These are phyloP conservation scores for Gyps fulvus DNA, from an alignment of 2,113 vertebrate species.

Conservation along the genomic window DNA sequence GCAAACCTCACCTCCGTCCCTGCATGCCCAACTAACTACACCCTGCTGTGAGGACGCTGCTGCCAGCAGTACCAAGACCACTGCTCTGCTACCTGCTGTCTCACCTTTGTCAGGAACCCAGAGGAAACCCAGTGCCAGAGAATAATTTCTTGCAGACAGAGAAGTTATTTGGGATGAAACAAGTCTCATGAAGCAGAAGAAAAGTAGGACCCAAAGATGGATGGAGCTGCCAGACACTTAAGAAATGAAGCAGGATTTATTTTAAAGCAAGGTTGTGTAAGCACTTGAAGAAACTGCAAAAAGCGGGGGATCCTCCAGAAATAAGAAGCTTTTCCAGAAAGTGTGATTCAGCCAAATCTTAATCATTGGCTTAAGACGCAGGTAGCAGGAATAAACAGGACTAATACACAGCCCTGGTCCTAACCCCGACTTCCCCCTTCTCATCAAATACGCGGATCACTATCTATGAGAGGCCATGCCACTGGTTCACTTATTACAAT, in stretches of 20 bases:
- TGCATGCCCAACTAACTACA: not conserved
- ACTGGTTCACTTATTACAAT: not conserved
- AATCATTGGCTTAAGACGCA: not conserved
- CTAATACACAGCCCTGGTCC: not conserved
- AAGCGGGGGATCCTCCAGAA: not conserved
- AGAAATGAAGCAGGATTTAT: slow-evolving; percentile 36
- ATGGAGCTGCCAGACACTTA: slow-evolving; percentile 32
- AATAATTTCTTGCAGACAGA: not conserved
- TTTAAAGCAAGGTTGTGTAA: slow-evolving; percentile 54
- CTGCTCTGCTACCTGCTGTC: not conserved
- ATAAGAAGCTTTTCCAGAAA: not conserved
- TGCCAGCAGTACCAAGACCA: not conserved
- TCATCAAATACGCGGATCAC: not conserved
- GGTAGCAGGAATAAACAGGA: not conserved
- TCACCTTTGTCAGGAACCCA: not conserved
- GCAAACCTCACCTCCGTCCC: not conserved
- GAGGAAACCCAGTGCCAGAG: rapidly evolving
- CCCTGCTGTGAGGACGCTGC: not conserved
- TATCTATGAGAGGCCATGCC: not conserved
- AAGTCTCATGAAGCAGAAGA: not conserved
- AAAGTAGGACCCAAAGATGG: not conserved
- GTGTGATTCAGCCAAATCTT: slow-evolving; percentile 18
- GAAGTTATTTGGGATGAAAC: not conserved
- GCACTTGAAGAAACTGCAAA: slow-evolving; percentile 13
- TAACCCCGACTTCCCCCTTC: not conserved